These are phyloP conservation scores for Brachionus angularis DNA, from an alignment of 1,140 invertebrate species.

Conservation along the genomic window DNA sequence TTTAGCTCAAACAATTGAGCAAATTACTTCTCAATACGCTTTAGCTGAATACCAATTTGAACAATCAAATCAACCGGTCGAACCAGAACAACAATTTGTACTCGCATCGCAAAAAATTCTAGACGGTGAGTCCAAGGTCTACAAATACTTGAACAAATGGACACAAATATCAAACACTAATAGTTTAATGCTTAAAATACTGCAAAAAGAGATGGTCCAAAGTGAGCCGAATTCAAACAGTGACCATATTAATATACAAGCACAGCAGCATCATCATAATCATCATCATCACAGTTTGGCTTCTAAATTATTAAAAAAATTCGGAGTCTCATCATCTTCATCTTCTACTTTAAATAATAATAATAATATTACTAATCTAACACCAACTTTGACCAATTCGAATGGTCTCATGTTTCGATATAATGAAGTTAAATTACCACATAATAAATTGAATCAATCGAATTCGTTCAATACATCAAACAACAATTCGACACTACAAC, in stretches of 20 bases:
- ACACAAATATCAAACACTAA: constrained; percentile 22
- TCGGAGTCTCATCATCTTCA: background rate
- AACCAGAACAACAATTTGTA: constrained; percentile 19
- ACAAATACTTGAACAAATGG: constrained; percentile 30
- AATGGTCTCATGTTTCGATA: too few relatives aligned
- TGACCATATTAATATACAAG: background rate
- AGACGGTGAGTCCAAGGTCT: constrained; percentile 36
- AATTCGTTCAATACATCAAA: too few relatives aligned
- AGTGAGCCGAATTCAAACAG: background rate
- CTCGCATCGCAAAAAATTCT: constrained; percentile 5
- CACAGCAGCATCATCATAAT: background rate
- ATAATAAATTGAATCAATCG: too few relatives aligned
- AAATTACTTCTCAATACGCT: constrained; percentile 5
- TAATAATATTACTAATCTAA: background rate
- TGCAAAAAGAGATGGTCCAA: constrained; percentile 9
- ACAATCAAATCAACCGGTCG: background rate
- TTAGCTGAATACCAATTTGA: constrained; percentile 13
- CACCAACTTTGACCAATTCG: background rate
- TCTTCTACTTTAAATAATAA: constrained; percentile 15
- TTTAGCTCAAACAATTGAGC: background rate
- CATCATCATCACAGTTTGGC: background rate
- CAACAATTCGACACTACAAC: too few relatives aligned
- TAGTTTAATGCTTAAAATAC: constrained; percentile 37
- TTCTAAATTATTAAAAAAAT: constrained; percentile 11
- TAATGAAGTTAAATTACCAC: too few relatives aligned